These are phyloP conservation scores for Ctenosaura bakeri DNA, from an alignment of 2,797 vertebrate genomes.

Conservation along the genomic window DNA sequence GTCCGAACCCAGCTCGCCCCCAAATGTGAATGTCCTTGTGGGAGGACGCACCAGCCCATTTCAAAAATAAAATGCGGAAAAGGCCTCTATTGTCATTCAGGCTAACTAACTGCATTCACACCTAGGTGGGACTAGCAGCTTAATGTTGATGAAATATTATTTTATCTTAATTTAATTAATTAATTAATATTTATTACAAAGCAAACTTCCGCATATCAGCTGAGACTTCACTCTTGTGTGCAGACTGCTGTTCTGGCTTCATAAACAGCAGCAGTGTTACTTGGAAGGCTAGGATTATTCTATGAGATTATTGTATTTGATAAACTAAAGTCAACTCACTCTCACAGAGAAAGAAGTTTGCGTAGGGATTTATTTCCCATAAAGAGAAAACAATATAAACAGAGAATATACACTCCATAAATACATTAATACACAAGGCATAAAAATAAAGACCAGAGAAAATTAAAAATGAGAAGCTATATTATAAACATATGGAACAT, in stretches of 20 bases:
- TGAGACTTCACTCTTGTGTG: neutral
- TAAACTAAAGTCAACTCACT: neutral
- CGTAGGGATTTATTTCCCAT: neutral
- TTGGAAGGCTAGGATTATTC: neutral
- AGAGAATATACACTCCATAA: neutral
- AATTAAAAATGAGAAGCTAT: slow-evolving; percentile 14
- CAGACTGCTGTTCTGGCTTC: neutral
- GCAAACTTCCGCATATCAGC: neutral
- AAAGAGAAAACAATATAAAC: neutral
- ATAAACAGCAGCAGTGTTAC: neutral
- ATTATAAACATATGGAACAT: slow-evolving; percentile 5
- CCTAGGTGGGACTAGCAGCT: neutral
- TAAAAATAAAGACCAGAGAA: slow-evolving; percentile 6
- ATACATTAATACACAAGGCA: neutral
- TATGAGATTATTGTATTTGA: neutral
- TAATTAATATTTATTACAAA: neutral
- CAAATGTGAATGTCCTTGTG: no score
- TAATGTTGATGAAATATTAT: neutral
- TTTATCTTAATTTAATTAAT: no score
- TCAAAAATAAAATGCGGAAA: no score
- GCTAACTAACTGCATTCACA: no score
- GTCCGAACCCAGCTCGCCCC: no score
- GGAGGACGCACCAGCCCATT: no score
- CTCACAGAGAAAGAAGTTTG: neutral
- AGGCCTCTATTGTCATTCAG: no score